Conservation (phyloP, 2,888 invertebrate genomes). For the Onthophagus sagittarius region DNA sequence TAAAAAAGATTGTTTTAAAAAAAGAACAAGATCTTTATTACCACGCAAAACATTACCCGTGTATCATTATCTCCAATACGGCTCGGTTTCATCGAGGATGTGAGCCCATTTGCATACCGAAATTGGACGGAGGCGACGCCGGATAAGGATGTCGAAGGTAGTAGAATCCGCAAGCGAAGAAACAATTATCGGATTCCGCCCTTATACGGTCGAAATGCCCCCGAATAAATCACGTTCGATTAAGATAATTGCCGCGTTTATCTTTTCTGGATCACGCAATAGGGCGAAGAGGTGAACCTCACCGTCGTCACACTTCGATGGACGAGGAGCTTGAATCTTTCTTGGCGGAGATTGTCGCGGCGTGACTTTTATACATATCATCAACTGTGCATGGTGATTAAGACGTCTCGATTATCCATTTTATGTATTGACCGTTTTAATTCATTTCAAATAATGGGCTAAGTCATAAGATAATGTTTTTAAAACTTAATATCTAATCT, state of each 20-base stretch:
- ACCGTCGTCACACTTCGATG: background rate
- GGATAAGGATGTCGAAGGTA: background rate
- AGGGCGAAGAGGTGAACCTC: background rate
- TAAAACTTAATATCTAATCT: too few relatives aligned
- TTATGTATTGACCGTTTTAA: background rate
- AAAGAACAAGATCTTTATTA: background rate
- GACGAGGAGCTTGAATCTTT: background rate
- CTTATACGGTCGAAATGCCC: background rate
- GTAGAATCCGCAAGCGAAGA: background rate
- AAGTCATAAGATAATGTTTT: too few relatives aligned
- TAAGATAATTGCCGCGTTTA: conserved; percentile 23
- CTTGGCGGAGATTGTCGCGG: background rate
- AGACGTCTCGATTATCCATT: conserved; percentile 5
- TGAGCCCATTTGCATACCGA: background rate
- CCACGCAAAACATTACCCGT: background rate
- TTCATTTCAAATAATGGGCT: too few relatives aligned
- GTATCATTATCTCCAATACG: background rate
- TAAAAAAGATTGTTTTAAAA: too few relatives aligned
- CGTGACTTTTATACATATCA: background rate
- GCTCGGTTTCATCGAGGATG: background rate
- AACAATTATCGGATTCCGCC: background rate
- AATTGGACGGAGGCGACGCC: background rate
- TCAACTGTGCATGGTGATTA: background rate
- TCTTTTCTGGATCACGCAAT: conserved; percentile 10
- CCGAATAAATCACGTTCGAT: conserved; percentile 23